These are phyloP conservation scores for Psittacula cyanocephala DNA, from an alignment of 2,113 vertebrate genomes.

Conservation along the genomic window DNA sequence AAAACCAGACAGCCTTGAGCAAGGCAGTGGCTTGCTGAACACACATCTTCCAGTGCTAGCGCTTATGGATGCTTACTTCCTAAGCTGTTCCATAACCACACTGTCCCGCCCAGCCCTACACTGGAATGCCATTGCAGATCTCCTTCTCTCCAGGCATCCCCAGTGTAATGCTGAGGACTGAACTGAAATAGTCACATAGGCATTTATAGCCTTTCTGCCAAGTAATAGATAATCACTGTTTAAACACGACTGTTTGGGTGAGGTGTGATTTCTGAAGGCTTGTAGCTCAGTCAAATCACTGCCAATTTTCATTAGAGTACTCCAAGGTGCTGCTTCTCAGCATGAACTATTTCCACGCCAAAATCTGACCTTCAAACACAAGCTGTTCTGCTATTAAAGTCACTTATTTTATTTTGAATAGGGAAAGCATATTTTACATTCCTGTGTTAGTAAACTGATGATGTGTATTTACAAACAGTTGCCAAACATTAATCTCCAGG, in stretches of 20 bases:
- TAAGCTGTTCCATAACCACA: neutral
- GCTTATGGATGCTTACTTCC: neutral
- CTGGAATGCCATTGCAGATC: accelerated
- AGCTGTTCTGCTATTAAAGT: constrained; percentile 30
- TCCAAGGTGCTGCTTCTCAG: constrained; percentile 20
- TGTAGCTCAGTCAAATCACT: constrained; percentile 10
- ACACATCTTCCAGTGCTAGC: neutral
- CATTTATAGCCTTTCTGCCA: neutral
- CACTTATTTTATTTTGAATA: neutral
- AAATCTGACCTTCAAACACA: constrained; percentile 51
- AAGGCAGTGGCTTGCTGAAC: neutral
- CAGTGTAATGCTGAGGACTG: neutral
- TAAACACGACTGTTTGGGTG: neutral
- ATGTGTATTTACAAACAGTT: neutral
- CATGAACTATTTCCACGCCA: neutral
- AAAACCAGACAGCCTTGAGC: neutral
- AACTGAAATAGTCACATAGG: neutral
- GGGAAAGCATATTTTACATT: neutral
- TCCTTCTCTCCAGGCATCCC: accelerated
- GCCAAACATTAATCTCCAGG: neutral
- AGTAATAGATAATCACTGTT: neutral
- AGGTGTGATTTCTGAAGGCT: neutral
- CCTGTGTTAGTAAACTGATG: neutral
- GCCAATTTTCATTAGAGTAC: neutral
- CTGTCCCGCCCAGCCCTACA: neutral